These are phyloP conservation scores for Drosophila robusta DNA, from an alignment of 2,888 invertebrate genomes.

Conservation along the genomic window DNA sequence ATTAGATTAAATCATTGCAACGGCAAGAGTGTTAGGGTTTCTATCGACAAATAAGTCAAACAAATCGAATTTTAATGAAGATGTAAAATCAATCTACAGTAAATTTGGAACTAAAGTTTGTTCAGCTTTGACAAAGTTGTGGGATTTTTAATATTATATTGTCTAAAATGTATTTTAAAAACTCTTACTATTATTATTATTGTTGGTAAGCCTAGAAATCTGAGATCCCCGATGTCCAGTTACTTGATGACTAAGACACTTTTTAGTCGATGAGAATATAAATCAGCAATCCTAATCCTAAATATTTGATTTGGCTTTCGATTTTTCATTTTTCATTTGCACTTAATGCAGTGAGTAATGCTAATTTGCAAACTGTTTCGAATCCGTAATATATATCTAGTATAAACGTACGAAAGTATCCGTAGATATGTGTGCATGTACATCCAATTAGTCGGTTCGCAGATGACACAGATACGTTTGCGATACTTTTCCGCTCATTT, in stretches of 20 bases:
- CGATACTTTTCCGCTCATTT: slow-evolving; percentile 73
- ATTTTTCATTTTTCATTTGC: not conserved
- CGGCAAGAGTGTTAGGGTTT: not conserved
- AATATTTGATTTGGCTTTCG: not conserved
- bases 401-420: not conserved
- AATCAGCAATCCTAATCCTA: not conserved
- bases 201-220: no score
- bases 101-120: no score
- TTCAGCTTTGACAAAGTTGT: no score
- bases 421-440: slow-evolving; percentile 8
- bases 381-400: slow-evolving; percentile 24
- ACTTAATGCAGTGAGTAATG: slow-evolving; percentile 21
- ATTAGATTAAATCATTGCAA: slow-evolving; percentile 2
- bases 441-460: slow-evolving; percentile 64
- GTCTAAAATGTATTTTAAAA: no score
- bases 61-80: not conserved
- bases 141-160: not conserved
- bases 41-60: not conserved
- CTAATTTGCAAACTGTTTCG: slow-evolving; percentile 17
- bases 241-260: no score
- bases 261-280: no score
- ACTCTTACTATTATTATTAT: no score
- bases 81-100: no score
- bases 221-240: no score
- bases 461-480: slow-evolving; percentile 66